Conservation (phyloP, 2,113 vertebrate species). For the Caracal caracal region DNA sequence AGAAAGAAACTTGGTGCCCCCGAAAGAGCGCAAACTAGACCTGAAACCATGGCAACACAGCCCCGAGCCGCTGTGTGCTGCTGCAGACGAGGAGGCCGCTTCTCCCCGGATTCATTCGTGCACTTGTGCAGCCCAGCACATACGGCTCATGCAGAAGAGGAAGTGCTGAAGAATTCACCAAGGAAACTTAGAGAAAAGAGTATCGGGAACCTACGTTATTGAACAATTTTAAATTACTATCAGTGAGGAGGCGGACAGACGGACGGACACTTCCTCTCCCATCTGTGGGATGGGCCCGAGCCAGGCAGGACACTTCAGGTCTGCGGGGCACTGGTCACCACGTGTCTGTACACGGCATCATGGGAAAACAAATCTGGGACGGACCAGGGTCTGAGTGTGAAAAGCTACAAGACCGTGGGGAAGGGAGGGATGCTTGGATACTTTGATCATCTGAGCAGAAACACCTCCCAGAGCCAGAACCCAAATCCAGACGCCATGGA, state of each 20-base stretch:
- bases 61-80: accelerated
- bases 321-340: neutral
- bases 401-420: neutral
- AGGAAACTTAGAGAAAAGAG: neutral
- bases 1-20: neutral
- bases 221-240: neutral
- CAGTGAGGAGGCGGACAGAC: neutral
- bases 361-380: neutral
- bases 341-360: accelerated
- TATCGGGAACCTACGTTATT: neutral
- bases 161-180: neutral
- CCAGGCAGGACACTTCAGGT: no score
- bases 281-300: no score
- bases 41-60: neutral
- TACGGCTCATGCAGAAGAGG: neutral
- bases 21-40: no score
- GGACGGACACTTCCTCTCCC: neutral
- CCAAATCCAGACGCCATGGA: neutral
- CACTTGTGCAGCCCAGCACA: no score
- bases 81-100: no score
- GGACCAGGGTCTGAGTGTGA: neutral
- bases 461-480: neutral
- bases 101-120: neutral
- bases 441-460: neutral
- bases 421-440: neutral